Evolutionary conservation across 2,888 invertebrate genomes (phyloP), one percentile per base, ranked within the genome.

Genomic region (Dicranocentrus wangi): DNA sequence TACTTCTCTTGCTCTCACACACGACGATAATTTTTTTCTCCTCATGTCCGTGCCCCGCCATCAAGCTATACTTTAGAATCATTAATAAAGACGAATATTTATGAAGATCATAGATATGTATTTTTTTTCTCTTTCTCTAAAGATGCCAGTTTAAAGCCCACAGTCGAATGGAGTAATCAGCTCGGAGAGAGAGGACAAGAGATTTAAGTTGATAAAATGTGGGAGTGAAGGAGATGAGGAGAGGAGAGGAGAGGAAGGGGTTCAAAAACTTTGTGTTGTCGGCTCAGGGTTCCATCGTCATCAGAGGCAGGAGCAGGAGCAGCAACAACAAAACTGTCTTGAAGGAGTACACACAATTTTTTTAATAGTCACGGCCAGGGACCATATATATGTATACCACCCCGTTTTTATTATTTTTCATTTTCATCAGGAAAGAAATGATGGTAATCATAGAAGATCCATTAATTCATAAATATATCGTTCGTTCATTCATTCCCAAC

Each of bases 11-110:
- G 3, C 10, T 32, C 10, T 32, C 32, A 3, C 10, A 7, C 10
- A 10, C 32, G 32, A 32, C 32, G 32, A 32, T 7, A 7, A 32
- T 32, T 32, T 7, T 32, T 32, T 32, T 63, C 21, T 39, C 51
- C 39, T 66, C 68, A 76, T 71, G 79, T 70, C 68, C 66, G 75
- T 79, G 77, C 82, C 84, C 81, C 73, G 83, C 83, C 83, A 84
- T 84, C 83, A 78, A 66, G 65, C 66, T 28, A 21, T 71, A 82
- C 78, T 85, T 83, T 83, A 81, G 71, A 83, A 83, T 85, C 85
- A 85, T 85, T 85, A 85, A 85, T 83, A 68, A 82, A 82, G 81
- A 63, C 8, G 10, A 42, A 53, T 5, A 60, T 15, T 23, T n/a
- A n/a, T n/a, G n/a, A n/a, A n/a, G n/a, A n/a, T n/a, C n/a, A n/a